Conservation (phyloP, 2,888 invertebrate genomes). For the Eupelmus urozonus region DNA sequence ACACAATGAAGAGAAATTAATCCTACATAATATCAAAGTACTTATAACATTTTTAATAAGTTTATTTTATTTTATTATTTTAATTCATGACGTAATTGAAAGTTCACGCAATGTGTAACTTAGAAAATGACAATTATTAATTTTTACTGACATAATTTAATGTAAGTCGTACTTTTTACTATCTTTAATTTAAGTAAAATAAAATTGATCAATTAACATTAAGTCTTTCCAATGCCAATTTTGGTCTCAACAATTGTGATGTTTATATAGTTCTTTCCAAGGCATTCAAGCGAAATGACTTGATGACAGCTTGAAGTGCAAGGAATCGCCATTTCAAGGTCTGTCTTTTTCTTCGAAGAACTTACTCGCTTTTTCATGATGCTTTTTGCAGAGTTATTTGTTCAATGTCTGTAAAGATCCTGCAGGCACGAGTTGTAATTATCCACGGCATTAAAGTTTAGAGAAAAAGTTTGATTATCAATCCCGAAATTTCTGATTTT, state of each 20-base stretch:
- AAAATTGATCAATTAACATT: neutral
- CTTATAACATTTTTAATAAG: too few species aligned
- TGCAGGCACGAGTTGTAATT: conserved; percentile 66
- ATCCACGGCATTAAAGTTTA: conserved; percentile 63
- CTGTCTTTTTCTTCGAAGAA: conserved; percentile 57
- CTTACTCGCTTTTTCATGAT: conserved; percentile 52
- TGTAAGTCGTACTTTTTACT: too few species aligned
- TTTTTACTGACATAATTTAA: too few species aligned
- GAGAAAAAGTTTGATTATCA: conserved; percentile 35
- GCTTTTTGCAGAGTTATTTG: conserved; percentile 60
- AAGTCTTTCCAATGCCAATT: conserved; percentile 1
- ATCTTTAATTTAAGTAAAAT: conserved; percentile 16
- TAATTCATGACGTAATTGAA: too few species aligned
- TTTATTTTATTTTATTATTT: too few species aligned
- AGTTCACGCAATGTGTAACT: too few species aligned
- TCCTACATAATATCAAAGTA: conserved; percentile 13
- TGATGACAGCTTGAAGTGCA: conserved; percentile 60
- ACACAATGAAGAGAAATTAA: conserved; percentile 43
- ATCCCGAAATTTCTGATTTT: too few species aligned
- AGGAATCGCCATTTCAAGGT: conserved; percentile 69
- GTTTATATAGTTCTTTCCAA: neutral
- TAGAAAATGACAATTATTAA: too few species aligned
- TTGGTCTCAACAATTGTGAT: neutral
- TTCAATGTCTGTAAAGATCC: conserved; percentile 47
- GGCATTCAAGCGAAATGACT: conserved; percentile 1